Evolutionary conservation across 2,113 vertebrate species (phyloP).

Genomic region (Aphelocoma coerulescens): DNA sequence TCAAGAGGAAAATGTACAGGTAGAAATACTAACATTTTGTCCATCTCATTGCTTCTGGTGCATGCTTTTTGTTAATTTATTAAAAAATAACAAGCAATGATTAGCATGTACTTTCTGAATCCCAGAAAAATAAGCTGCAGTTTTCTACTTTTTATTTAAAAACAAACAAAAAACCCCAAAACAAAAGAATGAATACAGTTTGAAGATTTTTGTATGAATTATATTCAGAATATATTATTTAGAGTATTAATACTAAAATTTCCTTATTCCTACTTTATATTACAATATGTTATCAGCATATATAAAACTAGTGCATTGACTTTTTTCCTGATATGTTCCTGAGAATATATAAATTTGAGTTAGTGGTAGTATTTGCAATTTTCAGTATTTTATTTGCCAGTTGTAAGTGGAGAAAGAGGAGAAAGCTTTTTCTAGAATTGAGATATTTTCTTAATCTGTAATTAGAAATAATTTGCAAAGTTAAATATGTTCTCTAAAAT

Average conservation of each 20-base stretch:
- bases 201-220: background rate
- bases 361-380: slow-evolving; percentile 38
- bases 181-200: background rate
- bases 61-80: slow-evolving; percentile 13
- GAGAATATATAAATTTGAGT: slow-evolving; percentile 6
- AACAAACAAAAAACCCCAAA: background rate
- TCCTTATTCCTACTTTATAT: background rate
- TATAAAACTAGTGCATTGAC: background rate
- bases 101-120: slow-evolving; percentile 13
- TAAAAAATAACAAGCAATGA: slow-evolving; percentile 10
- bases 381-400: background rate
- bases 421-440: background rate
- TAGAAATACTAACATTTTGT: slow-evolving; percentile 51
- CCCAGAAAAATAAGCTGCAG: background rate
- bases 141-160: background rate
- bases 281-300: background rate
- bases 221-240: background rate
- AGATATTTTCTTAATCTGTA: background rate
- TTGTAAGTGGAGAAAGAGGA: background rate
- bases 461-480: background rate
- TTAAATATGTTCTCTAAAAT: background rate
- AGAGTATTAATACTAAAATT: background rate
- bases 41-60: slow-evolving; percentile 55
- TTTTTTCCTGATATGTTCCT: background rate
- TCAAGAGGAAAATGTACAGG: slow-evolving; percentile 1